Evolutionary conservation across 37 sponge, comb jelly and placozoan species (phyloP), one percentile per base, ranked within the genome.

Genomic region (Corticium candelabrum): DNA sequence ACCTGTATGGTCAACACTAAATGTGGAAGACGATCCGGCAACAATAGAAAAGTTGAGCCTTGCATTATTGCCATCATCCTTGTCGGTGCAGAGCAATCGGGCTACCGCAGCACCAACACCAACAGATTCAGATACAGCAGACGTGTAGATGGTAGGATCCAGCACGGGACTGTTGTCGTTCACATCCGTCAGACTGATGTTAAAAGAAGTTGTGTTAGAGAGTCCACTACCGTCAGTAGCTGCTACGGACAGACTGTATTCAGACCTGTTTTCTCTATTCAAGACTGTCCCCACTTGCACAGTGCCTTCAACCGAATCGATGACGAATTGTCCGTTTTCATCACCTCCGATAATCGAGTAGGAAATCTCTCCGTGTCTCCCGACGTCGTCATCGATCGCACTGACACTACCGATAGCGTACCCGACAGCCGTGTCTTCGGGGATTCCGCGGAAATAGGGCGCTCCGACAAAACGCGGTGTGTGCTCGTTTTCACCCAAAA

Each of bases 311-410:
- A 27, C 21, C 15, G 62, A 11, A 21, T 50, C 62, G 11, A 50
- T 27, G 11, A 50, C 62, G 62, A 50, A 50, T 27, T 50, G 62
- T 21, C 62, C 62, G 15, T 50, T 50, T 50, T 50, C 62, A 21
- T 50, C 21, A 21, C 62, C 62, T 50, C 15, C 11, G 11, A 27
- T 50, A 27, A 50, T 50, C 21, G 21, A 21, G 62, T 50, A 50
- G 62, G 15, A 27, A 11, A 91, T 74, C 35, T 77, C 35, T 33
- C 92, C 88, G 69, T 87, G 86, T 0, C 82, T 21, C 3, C 88
- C 81, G 32, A 41, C 73, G 39, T 91, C 92, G 38, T 34, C 31
- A 38, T 91, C 92, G 35, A 70, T 78, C 3, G 92, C 92, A 38
- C 43, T 41, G 27, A 91, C 41, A 0, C 0, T 76, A 0, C 32